Evolutionary conservation across 2,888 invertebrate genomes (phyloP).

Genomic region (Hydroisotoma schaefferi): DNA sequence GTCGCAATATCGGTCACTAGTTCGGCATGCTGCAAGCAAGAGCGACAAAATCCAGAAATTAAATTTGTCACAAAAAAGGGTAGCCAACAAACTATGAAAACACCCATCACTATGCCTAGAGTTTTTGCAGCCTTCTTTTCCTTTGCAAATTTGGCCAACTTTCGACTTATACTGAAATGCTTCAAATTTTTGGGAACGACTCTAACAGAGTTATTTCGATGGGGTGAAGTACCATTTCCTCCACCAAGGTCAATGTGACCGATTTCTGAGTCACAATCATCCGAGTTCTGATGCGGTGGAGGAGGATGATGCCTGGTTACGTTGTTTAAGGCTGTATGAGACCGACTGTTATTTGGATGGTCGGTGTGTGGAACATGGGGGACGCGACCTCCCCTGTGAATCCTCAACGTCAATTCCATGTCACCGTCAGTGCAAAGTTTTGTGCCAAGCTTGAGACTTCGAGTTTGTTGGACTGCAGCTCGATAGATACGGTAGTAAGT

Average conservation of each 20-base stretch:
- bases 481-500: constrained; percentile 95
- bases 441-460: constrained; percentile 83
- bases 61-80: constrained; percentile 96
- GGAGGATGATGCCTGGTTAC: constrained; percentile 49
- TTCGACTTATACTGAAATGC: constrained; percentile 87
- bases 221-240: constrained; percentile 25
- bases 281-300: constrained; percentile 53
- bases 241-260: constrained; percentile 38
- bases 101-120: constrained; percentile 86
- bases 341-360: constrained; percentile 49
- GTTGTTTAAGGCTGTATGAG: constrained; percentile 10
- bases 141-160: constrained; percentile 91
- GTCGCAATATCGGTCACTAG: constrained; percentile 83
- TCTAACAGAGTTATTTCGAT: constrained; percentile 43
- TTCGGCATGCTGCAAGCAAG: constrained; percentile 83
- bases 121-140: constrained; percentile 98
- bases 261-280: constrained; percentile 61
- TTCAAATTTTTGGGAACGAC: constrained; percentile 57
- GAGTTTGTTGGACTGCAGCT: constrained; percentile 87
- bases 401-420: constrained; percentile 80
- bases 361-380: constrained; percentile 20
- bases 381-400: constrained; percentile 81
- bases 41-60: constrained; percentile 80
- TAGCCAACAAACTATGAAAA: constrained; percentile 90
- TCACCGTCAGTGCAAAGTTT: constrained; percentile 67